Evolutionary conservation across 2,113 vertebrate species (phyloP), one percentile per base, ranked within the genome.

Genomic region (Arothron firmamentum): DNA sequence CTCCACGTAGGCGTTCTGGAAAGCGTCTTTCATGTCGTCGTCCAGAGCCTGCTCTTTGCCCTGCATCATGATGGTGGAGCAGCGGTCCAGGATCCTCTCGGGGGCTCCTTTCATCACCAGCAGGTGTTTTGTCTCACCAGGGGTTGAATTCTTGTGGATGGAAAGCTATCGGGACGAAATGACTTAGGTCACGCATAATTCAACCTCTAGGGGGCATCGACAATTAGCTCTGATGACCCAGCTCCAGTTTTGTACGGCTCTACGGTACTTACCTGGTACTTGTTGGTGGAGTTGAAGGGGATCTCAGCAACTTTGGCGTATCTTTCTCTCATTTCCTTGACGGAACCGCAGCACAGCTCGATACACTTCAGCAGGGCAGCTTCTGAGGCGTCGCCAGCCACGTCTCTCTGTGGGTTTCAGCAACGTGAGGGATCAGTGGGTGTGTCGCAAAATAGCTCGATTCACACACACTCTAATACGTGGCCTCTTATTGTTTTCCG

Each of bases 271-370:
- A 95, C 95, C 93, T 97, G 95, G 79, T 95, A 97, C 63, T 97
- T 97, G 86, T 96, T 96, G 82, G 94, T 95, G 47, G 94, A 96
- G 82, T 97, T 96, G 88, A 97, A 97, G 17, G 95, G 95, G 67
- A 96, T 96, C 76, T 97, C 95, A 0, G 91, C 58, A 73, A 94
- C 58, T 62, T 96, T 95, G 51, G 58, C 34, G 70, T 93, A 95
- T 65, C 90, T 91, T 0, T 95, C 95, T 52, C 95, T 88, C 85
- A 97, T 94, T 43, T 87, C 90, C 10, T 60, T 72, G n/a, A 95
- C 94, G 0, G 93, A 87, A n/a, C 95, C 95, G 4, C 93, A 96
- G 48, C 93, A 96, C 38, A 97, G 76, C 76, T 96, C 92, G 0
- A 97, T 96, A 71, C 95, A 96, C 78, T 97, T 97, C 28, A 97